A percentile compares a stretch with the other conserved stretches of the same genome.
Conservation (phyloP, 92 coral and sea anemone species). For the Phenganax subtilis region DNA sequence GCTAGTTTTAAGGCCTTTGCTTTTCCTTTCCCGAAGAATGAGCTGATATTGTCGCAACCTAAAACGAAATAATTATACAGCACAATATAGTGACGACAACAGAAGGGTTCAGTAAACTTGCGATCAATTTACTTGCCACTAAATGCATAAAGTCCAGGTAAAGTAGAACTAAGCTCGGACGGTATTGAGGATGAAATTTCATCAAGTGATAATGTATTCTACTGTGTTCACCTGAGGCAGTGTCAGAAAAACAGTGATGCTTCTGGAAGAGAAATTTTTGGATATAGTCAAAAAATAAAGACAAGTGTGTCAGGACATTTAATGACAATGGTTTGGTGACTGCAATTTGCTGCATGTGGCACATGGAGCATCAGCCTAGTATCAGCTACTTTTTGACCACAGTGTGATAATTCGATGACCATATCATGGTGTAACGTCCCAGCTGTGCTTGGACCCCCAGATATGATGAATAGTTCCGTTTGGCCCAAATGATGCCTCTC, state of each 20-base stretch:
- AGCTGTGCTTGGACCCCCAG: too few species aligned
- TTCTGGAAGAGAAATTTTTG: neutral
- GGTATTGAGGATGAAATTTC: neutral
- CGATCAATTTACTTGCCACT: neutral
- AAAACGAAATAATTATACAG: neutral
- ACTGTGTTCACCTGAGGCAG: constrained; percentile 14
- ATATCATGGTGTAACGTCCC: neutral
- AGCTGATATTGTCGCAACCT: constrained; percentile 7
- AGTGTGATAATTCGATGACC: neutral
- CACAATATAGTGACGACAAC: neutral
- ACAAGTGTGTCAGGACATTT: constrained; percentile 13
- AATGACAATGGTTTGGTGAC: constrained; percentile 3
- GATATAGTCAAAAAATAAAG: neutral
- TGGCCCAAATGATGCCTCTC: too few species aligned
- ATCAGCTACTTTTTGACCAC: constrained; percentile 2
- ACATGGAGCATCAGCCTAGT: constrained; percentile 10
- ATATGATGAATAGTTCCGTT: too few species aligned
- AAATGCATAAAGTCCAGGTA: constrained; percentile 25
- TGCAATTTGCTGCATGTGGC: constrained; percentile 7
- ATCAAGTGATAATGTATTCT: constrained; percentile 3
- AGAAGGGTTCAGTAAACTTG: neutral
- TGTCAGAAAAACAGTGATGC: constrained; percentile 2
- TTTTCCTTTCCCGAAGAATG: constrained; percentile 1
- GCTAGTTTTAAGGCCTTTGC: neutral
- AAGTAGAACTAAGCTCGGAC: constrained; percentile 4